Conservation (phyloP, 30 jellyfish, hydroid and myxozoan species). For the Pelagia noctiluca region DNA sequence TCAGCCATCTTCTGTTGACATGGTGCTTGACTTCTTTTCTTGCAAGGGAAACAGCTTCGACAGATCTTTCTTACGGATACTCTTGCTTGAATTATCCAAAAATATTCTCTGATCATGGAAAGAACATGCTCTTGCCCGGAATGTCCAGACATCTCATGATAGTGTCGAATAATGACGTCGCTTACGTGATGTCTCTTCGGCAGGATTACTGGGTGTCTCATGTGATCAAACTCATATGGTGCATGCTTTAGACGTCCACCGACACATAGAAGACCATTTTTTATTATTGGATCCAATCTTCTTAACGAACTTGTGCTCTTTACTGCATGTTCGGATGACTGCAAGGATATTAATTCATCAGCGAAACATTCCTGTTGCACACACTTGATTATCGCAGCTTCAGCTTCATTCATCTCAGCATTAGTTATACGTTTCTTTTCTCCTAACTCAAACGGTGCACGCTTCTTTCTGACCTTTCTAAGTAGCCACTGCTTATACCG, state of each 20-base stretch:
- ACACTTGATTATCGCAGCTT: constrained; percentile 26
- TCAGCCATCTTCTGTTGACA: constrained; percentile 67
- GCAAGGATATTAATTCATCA: constrained; percentile 25
- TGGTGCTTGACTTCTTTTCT: constrained; percentile 7
- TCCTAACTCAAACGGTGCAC: background rate
- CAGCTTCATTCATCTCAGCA: constrained; percentile 32
- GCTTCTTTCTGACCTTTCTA: background rate
- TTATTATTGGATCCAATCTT: constrained; percentile 26
- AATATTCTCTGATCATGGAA: constrained; percentile 43
- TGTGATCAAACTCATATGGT: constrained; percentile 18
- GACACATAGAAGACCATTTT: constrained; percentile 45
- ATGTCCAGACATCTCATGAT: constrained; percentile 59
- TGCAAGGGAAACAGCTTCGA: constrained; percentile 49
- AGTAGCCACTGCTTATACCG: constrained; percentile 11
- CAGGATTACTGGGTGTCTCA: constrained; percentile 53
- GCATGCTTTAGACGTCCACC: constrained; percentile 68
- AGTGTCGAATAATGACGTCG: constrained; percentile 41
- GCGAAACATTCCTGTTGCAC: constrained; percentile 41
- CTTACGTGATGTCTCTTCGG: constrained; percentile 55
- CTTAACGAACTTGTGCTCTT: constrained; percentile 18
- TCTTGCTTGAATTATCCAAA: constrained; percentile 56
- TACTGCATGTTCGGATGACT: background rate
- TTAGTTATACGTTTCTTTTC: background rate
- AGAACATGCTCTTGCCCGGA: constrained; percentile 51
- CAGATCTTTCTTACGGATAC: constrained; percentile 33